These are phyloP conservation scores for Amphiura filiformis DNA, from an alignment of 35 echinoderm and acorn worm genomes.

Conservation along the genomic window DNA sequence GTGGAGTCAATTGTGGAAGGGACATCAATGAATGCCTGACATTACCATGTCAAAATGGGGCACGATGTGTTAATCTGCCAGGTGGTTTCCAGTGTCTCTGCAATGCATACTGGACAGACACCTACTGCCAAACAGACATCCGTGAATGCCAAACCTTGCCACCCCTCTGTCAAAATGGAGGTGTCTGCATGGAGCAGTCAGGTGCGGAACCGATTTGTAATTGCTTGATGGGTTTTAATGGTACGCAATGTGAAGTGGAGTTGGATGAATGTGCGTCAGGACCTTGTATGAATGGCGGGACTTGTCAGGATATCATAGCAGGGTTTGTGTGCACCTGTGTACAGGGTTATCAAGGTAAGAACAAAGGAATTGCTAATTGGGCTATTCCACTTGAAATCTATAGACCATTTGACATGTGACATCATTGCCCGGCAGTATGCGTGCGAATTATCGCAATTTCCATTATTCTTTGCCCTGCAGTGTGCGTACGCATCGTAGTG, in stretches of 20 bases:
- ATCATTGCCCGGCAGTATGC: too few species aligned
- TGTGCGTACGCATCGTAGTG: too few species aligned
- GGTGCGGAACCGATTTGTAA: slow-evolving; percentile 60
- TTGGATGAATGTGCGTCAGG: slow-evolving; percentile 71
- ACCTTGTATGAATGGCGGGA: slow-evolving; percentile 86
- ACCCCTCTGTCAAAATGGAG: slow-evolving; percentile 80
- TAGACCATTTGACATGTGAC: too few species aligned
- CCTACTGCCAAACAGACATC: slow-evolving; percentile 67
- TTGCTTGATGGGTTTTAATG: slow-evolving; percentile 67
- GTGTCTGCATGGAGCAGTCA: slow-evolving; percentile 73
- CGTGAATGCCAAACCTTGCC: slow-evolving; percentile 74
- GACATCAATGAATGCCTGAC: slow-evolving; percentile 87
- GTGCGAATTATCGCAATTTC: too few species aligned
- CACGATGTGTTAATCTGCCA: slow-evolving; percentile 55
- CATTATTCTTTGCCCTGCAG: too few species aligned
- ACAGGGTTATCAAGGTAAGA: slow-evolving; percentile 69
- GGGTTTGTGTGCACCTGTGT: slow-evolving; percentile 70
- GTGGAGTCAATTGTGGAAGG: slow-evolving; percentile 57
- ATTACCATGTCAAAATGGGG: slow-evolving; percentile 58
- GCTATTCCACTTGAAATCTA: too few species aligned
- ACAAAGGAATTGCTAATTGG: neutral
- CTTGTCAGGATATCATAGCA: slow-evolving; percentile 69
- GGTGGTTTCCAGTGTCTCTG: slow-evolving; percentile 85
- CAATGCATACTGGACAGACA: slow-evolving; percentile 52
- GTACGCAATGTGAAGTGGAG: slow-evolving; percentile 54